Percentiles rank a stretch among this genome's conserved stretches.
Conservation (phyloP, 2,113 vertebrate species). For the Caracal caracal region DNA sequence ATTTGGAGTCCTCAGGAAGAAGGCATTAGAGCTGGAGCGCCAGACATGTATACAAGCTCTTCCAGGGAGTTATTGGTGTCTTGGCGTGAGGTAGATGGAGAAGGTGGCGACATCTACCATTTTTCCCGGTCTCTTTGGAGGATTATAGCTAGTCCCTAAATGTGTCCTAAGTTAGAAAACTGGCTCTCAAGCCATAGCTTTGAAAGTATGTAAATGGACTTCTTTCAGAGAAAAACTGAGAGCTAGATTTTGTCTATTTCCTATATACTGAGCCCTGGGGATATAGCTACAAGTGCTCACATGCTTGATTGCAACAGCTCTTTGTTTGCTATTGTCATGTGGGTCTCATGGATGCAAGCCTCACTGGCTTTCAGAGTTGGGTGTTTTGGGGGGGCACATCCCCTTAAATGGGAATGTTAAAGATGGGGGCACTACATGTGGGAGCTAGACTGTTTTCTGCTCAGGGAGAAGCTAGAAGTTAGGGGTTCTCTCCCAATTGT, state of each 20-base stretch:
- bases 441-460: background rate
- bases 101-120: background rate
- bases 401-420: background rate
- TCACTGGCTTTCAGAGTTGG: background rate
- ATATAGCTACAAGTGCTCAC: background rate
- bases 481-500: background rate
- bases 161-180: background rate
- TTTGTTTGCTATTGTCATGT: background rate
- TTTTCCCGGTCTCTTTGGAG: background rate
- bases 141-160: background rate
- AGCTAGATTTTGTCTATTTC: background rate
- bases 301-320: background rate
- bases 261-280: background rate
- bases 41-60: background rate
- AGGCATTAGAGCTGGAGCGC: background rate
- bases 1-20: background rate
- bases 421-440: background rate
- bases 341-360: background rate
- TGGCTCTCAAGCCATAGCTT: background rate
- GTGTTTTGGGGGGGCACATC: background rate
- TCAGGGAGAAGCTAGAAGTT: background rate
- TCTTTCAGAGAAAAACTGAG: background rate
- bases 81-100: background rate
- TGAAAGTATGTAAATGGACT: background rate
- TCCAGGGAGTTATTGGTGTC: background rate